These are phyloP conservation scores for Pocota personata DNA, from an alignment of 2,888 invertebrate species.

Conservation along the genomic window DNA sequence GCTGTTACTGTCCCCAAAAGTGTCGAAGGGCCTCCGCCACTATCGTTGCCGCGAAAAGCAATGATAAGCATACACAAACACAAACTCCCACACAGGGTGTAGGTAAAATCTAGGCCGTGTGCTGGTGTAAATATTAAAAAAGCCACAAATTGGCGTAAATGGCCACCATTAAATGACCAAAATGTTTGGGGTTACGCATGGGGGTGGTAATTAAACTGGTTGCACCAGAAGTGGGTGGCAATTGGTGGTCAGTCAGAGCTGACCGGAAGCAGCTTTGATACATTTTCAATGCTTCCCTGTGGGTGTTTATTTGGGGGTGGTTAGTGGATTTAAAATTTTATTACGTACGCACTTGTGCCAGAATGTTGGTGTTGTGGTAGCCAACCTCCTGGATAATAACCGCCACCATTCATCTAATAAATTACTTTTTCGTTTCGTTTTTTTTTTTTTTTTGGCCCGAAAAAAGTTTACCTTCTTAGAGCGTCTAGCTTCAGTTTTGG, in stretches of 20 bases:
- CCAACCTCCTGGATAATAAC: neutral
- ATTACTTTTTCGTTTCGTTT: neutral
- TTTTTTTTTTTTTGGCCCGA: neutral
- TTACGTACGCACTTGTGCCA: constrained; percentile 4
- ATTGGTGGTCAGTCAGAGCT: constrained; percentile 60
- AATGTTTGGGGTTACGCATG: constrained; percentile 64
- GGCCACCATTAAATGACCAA: constrained; percentile 76
- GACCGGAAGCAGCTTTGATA: constrained; percentile 54
- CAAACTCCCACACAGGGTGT: constrained; percentile 37
- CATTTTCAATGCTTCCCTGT: constrained; percentile 11
- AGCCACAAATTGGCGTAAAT: constrained; percentile 80
- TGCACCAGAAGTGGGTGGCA: constrained; percentile 43
- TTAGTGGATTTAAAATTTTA: constrained; percentile 13
- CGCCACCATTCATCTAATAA: neutral
- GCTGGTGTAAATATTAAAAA: constrained; percentile 76
- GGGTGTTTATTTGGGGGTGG: neutral
- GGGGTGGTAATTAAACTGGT: constrained; percentile 64
- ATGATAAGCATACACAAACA: constrained; percentile 71
- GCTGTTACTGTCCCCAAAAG: constrained; percentile 72
- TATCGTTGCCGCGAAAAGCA: constrained; percentile 71
- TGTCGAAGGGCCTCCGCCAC: constrained; percentile 65
- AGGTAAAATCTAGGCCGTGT: constrained; percentile 75
- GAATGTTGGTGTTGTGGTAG: neutral
- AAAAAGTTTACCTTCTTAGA: neutral
- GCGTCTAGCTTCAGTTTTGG: neutral